Evolutionary conservation across 1,140 invertebrate species (phyloP).

Genomic region (Diuraphis noxia): DNA sequence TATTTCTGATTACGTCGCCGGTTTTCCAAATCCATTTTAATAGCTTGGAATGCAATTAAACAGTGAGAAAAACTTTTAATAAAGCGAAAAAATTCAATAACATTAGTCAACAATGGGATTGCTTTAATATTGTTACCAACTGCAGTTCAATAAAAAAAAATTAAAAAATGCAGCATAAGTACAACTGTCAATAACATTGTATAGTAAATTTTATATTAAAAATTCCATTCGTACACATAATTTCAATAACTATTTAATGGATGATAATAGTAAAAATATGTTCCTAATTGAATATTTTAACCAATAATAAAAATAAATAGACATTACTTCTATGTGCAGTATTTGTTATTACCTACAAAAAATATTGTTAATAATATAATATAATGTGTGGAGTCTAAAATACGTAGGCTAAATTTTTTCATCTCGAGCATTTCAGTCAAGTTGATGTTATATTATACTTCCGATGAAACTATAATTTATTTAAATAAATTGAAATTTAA

Average conservation of each 20-base stretch:
- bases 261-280: not conserved
- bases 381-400: not conserved
- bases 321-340: not conserved
- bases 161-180: not conserved
- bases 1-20: not conserved
- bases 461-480: not conserved
- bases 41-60: not conserved
- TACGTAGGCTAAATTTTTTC: not conserved
- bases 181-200: not conserved
- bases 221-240: not conserved
- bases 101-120: not conserved
- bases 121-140: not conserved
- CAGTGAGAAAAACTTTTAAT: not conserved
- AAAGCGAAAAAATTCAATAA: not conserved
- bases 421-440: not conserved
- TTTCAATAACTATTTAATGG: not conserved
- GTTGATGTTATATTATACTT: not conserved
- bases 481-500: not conserved
- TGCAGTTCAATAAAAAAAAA: not conserved
- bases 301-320: not conserved
- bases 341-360: not conserved
- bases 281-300: not conserved
- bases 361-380: not conserved
- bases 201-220: not conserved
- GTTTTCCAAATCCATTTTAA: not conserved